Evolutionary conservation across 2,113 vertebrate species (phyloP), one percentile per base, ranked within the genome.

Genomic region (Abramis brama): DNA sequence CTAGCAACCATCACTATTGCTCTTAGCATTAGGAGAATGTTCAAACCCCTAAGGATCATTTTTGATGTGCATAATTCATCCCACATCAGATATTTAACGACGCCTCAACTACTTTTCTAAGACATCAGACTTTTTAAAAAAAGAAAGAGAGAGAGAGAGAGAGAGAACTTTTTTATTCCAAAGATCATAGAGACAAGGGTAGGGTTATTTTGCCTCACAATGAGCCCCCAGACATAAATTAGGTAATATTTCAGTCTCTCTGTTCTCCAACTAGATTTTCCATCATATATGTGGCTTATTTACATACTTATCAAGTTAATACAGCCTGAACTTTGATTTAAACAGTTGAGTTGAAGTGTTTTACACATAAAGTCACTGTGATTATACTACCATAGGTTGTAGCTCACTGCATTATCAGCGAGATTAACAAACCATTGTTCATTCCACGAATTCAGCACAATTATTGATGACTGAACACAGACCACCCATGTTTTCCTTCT

Each of bases 361-460:
- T 81, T 45, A 45, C 11, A 64, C 57, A 80, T 13, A 23, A 19
- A 81, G 25, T 50, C 79, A 47, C 7, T 13, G 59, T 81, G 43
- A 36, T 79, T 79, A 57, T 79, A 39, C 30, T 9, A 4, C 12
- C 11, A 60, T 64, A 2, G 23, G 47, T 50, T 82, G 60, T 50
- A 68, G 11, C 33, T 25, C 17, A 71, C 27, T 39, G 45, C 23
- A 25, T 57, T 27, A 66, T 78, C 45, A 36, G 7, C 12, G 2
- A 66, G 60, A 85, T 85, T 66, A 78, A 77, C 75, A 70, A 78
- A 71, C 39, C 50, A 73, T 78, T 79, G n/a, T 50, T 77, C 12
- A 82, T 71, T 66, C n/a, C 21, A 9, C 62, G 55, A 25, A 45
- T 60, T 12, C 4, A 19, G 25, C 30, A 10, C 50, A 57, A 45